phyloP scores from a whole-genome alignment of 2,888 invertebrate species.

The Athrips mouffetella region DNA sequence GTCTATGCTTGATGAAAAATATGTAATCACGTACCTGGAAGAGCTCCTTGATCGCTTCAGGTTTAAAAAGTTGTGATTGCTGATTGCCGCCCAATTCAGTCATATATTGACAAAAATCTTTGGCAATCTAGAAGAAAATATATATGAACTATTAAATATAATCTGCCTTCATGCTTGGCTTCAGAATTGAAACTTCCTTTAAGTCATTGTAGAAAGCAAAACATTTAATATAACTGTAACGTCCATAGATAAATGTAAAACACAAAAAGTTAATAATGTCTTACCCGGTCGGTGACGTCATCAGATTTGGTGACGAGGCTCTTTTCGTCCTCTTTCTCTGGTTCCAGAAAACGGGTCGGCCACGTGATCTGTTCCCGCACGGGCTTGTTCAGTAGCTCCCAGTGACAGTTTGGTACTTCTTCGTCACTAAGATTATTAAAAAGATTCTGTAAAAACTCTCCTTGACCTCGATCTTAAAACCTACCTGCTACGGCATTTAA shows the following conservation, averaged over 20 bases:
- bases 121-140: constrained; percentile 53
- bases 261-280: background rate
- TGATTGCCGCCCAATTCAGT: constrained; percentile 69
- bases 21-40: constrained; percentile 63
- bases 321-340: constrained; percentile 70
- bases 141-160: background rate
- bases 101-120: constrained; percentile 71
- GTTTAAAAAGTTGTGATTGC: constrained; percentile 67
- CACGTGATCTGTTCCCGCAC: constrained; percentile 68
- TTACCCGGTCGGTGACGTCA: constrained; percentile 66
- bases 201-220: too few relatives aligned
- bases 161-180: too few relatives aligned
- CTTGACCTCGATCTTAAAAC: too few relatives aligned
- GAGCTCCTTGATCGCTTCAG: constrained; percentile 69
- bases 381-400: constrained; percentile 55
- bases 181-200: too few relatives aligned
- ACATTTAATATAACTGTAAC: too few relatives aligned
- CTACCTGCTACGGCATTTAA: background rate
- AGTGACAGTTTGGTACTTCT: constrained; percentile 50
- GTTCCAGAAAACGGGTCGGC: constrained; percentile 61
- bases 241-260: too few relatives aligned
- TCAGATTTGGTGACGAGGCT: constrained; percentile 66
- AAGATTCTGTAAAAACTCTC: constrained; percentile 1
- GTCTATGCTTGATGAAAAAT: background rate
- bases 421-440: constrained; percentile 34